phyloP scores from a whole-genome alignment of 2,797 vertebrate genomes.

The Telmatherina bonti region DNA sequence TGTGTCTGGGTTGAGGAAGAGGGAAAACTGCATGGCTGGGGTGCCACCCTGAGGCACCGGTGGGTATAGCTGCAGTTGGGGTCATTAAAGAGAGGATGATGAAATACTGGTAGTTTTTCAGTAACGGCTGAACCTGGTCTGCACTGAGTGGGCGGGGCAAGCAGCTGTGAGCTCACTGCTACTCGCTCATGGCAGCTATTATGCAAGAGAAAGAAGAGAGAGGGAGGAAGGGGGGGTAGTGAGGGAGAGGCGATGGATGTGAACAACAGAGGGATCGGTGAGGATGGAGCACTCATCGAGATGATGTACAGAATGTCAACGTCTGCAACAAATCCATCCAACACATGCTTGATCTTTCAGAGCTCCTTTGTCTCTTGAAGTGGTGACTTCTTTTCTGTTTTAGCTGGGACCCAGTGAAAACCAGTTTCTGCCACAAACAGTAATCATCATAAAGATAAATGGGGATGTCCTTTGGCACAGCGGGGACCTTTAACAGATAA shows the following conservation, averaged over 20 bases:
- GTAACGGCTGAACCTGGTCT: conserved; percentile 75
- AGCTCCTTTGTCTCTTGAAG: conserved; percentile 63
- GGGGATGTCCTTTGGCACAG: conserved; percentile 58
- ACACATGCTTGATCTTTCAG: conserved; percentile 24
- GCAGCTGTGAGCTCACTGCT: conserved; percentile 81
- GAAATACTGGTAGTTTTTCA: conserved; percentile 87
- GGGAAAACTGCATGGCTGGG: conserved; percentile 56
- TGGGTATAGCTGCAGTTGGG: conserved; percentile 57
- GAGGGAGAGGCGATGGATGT: conserved; percentile 43
- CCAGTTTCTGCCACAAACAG: conserved; percentile 38
- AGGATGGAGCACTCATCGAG: conserved; percentile 59
- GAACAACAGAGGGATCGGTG: conserved; percentile 72
- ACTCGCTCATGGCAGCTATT: conserved; percentile 73
- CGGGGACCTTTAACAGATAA: conserved; percentile 64
- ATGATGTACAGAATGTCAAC: conserved; percentile 65
- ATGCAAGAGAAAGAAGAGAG: conserved; percentile 75
- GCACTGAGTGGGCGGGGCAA: conserved; percentile 61
- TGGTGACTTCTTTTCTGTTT: conserved; percentile 32
- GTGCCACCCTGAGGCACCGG: conserved; percentile 80
- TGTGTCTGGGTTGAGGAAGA: conserved; percentile 65
- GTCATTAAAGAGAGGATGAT: conserved; percentile 81
- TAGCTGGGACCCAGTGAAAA: conserved; percentile 28
- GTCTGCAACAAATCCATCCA: conserved; percentile 35
- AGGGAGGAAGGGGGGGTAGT: conserved; percentile 27
- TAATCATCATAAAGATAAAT: conserved; percentile 71